Conservation (phyloP, 2,797 vertebrate species). For the Spinibarbus caldwelli region DNA sequence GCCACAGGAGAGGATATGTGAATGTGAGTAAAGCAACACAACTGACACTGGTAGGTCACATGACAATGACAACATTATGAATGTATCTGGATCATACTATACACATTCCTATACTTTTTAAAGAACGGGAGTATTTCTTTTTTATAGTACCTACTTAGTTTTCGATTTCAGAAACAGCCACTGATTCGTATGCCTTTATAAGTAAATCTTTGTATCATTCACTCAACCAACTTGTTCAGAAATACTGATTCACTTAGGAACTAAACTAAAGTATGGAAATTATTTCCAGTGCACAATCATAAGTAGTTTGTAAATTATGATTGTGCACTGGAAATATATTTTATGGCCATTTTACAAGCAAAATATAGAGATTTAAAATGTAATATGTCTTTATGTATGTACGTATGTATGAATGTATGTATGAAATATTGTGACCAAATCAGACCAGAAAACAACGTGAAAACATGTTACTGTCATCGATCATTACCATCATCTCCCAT, state of each 20-base stretch:
- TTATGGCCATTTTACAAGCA: neutral
- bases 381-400: neutral
- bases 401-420: neutral
- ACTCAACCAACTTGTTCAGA: neutral
- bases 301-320: neutral
- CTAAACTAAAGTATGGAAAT: neutral
- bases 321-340: neutral
- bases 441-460: neutral
- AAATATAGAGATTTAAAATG: neutral
- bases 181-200: neutral
- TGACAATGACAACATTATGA: neutral
- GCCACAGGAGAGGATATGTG: neutral
- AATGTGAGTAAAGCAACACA: neutral
- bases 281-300: neutral
- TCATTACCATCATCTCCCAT: too few species aligned
- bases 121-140: neutral
- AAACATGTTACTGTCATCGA: neutral
- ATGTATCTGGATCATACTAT: neutral
- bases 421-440: neutral
- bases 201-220: neutral
- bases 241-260: constrained; percentile 2
- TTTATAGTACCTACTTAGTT: neutral
- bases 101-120: neutral
- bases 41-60: neutral
- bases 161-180: neutral